phyloP scores from a whole-genome alignment of 2,797 vertebrate species.

The Acipenser oxyrinchus region DNA sequence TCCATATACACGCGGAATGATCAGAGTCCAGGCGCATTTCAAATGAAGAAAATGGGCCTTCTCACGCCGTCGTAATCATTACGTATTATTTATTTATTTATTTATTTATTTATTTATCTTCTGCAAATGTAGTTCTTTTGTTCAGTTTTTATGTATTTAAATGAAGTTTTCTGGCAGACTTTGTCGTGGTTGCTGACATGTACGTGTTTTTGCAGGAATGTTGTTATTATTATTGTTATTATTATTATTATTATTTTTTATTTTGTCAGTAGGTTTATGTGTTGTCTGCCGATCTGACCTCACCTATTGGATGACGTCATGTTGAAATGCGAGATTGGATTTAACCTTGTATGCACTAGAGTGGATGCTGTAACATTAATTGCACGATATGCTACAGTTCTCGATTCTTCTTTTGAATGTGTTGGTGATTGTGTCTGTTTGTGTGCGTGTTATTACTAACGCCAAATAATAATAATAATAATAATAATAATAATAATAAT shows the following conservation, averaged over 20 bases:
- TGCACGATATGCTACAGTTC: too few relatives aligned
- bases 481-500: too few relatives aligned
- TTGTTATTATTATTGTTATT: too few relatives aligned
- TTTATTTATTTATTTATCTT: neutral
- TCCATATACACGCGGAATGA: conserved; percentile 15
- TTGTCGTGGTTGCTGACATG: neutral
- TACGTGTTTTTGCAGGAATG: too few relatives aligned
- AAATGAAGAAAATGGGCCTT: conserved; percentile 14
- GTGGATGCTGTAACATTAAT: too few relatives aligned
- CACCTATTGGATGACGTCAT: conserved; percentile 15
- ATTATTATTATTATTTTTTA: too few relatives aligned
- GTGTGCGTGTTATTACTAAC: too few relatives aligned
- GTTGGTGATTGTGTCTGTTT: too few relatives aligned
- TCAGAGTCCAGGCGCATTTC: conserved; percentile 4
- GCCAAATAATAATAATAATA: too few relatives aligned
- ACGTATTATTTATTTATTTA: neutral
- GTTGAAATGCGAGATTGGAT: conserved; percentile 7
- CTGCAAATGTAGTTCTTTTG: neutral
- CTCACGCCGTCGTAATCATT: conserved; percentile 1
- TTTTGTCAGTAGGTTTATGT: neutral
- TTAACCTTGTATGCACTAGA: conserved; percentile 12
- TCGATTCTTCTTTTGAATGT: too few relatives aligned
- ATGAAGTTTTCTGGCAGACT: neutral
- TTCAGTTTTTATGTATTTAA: conserved; percentile 2
- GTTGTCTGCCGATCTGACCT: conserved; percentile 5